These are phyloP conservation scores for Geothlypis trichas DNA, from an alignment of 2,113 vertebrate genomes.

Conservation along the genomic window DNA sequence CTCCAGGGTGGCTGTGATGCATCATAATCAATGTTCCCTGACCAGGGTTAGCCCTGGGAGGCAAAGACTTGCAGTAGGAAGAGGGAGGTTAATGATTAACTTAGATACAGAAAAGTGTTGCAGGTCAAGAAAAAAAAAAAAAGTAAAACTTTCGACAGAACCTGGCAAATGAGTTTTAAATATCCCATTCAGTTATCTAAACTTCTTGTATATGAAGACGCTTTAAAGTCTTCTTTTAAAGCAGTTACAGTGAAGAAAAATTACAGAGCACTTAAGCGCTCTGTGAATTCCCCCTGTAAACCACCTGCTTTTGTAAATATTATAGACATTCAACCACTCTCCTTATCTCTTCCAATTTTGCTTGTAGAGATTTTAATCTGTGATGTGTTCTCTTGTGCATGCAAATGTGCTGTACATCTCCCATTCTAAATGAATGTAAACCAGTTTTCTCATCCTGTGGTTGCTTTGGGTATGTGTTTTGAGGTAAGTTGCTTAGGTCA, in stretches of 20 bases:
- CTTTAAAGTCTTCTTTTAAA: background rate
- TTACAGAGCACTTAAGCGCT: background rate
- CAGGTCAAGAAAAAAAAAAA: background rate
- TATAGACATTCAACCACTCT: background rate
- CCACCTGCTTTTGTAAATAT: conserved; percentile 33
- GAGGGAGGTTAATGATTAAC: background rate
- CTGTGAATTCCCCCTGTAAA: background rate
- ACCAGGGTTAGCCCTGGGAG: background rate
- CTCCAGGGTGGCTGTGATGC: background rate
- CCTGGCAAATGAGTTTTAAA: background rate
- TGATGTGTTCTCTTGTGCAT: background rate
- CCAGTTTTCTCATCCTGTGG: background rate
- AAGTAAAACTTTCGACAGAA: background rate
- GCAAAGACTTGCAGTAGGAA: background rate
- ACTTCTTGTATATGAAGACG: background rate
- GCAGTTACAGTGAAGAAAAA: background rate
- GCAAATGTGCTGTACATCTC: background rate
- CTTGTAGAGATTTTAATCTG: conserved; percentile 40
- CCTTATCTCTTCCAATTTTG: conserved; percentile 28
- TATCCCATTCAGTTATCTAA: background rate
- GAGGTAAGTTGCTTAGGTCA: background rate
- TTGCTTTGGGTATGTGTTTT: background rate
- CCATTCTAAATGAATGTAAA: background rate
- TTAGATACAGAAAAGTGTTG: background rate
- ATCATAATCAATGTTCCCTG: background rate